These are phyloP conservation scores for Scrobipalpa costella DNA, from an alignment of 2,888 invertebrate genomes.

Conservation along the genomic window DNA sequence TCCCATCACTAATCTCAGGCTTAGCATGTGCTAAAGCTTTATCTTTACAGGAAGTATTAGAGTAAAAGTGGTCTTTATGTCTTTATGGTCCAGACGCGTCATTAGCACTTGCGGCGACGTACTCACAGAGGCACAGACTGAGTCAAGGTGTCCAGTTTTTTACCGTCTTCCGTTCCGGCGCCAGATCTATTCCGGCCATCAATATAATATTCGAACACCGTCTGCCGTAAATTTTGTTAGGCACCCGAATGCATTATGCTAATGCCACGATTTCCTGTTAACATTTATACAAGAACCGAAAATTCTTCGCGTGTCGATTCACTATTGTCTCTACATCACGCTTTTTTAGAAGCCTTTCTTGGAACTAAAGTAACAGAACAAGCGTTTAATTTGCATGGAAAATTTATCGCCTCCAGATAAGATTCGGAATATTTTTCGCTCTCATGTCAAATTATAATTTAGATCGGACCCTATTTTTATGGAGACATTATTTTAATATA, in stretches of 20 bases:
- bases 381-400: slow-evolving; percentile 67
- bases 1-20: slow-evolving; percentile 48
- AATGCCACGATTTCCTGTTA: slow-evolving; percentile 69
- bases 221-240: slow-evolving; percentile 60
- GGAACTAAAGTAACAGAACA: slow-evolving; percentile 51
- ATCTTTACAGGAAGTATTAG: slow-evolving; percentile 52
- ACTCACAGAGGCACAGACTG: slow-evolving; percentile 28
- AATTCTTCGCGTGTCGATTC: slow-evolving; percentile 63
- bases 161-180: slow-evolving; percentile 49
- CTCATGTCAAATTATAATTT: slow-evolving; percentile 70
- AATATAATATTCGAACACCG: slow-evolving; percentile 57
- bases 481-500: slow-evolving; percentile 64
- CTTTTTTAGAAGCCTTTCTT: slow-evolving; percentile 53
- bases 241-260: slow-evolving; percentile 72
- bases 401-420: slow-evolving; percentile 62
- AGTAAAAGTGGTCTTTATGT: slow-evolving; percentile 27
- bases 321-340: slow-evolving; percentile 48
- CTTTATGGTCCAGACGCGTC: slow-evolving; percentile 23
- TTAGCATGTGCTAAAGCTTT: slow-evolving; percentile 47
- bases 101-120: slow-evolving; percentile 35
- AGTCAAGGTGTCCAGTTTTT: slow-evolving; percentile 41
- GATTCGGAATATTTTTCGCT: slow-evolving; percentile 58
- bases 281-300: slow-evolving; percentile 41
- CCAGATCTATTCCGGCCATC: slow-evolving; percentile 42
- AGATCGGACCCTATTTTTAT: slow-evolving; percentile 58